Conservation (phyloP, 1,140 invertebrate species). For the Laupala kohalensis region DNA sequence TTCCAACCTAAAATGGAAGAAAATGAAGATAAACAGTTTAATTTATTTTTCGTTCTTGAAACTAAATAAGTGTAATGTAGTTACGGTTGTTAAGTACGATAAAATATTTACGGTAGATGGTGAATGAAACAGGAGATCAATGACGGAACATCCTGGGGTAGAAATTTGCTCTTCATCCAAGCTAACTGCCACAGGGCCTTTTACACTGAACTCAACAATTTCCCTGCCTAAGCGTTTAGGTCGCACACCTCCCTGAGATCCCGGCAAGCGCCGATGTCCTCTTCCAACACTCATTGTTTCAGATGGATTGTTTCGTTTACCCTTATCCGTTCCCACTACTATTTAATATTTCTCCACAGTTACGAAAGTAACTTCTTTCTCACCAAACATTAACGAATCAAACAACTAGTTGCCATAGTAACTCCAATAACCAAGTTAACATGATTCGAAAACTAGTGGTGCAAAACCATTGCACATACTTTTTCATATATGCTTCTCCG, state of each 20-base stretch:
- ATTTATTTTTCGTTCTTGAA: background rate
- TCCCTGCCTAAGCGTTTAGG: background rate
- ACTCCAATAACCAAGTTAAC: no score
- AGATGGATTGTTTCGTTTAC: no score
- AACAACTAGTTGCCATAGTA: no score
- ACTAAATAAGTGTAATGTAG: background rate
- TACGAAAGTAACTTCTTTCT: no score
- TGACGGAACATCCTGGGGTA: conserved; percentile 16
- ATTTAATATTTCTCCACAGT: no score
- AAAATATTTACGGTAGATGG: conserved; percentile 6
- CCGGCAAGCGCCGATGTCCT: background rate
- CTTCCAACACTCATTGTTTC: background rate
- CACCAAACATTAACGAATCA: no score
- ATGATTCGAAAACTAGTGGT: no score
- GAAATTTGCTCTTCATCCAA: conserved; percentile 17
- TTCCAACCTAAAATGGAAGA: conserved; percentile 26
- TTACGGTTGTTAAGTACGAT: no score
- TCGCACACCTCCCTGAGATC: background rate
- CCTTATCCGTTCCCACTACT: no score
- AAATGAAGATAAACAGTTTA: background rate
- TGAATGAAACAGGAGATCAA: conserved; percentile 16
- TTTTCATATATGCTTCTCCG: no score
- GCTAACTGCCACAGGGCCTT: conserved; percentile 16
- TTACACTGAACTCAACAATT: conserved; percentile 17
- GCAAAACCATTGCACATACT: no score